Base-by-base conservation (phyloP, 1,140 invertebrate species). In the Trichonephila inaurata region DNA sequence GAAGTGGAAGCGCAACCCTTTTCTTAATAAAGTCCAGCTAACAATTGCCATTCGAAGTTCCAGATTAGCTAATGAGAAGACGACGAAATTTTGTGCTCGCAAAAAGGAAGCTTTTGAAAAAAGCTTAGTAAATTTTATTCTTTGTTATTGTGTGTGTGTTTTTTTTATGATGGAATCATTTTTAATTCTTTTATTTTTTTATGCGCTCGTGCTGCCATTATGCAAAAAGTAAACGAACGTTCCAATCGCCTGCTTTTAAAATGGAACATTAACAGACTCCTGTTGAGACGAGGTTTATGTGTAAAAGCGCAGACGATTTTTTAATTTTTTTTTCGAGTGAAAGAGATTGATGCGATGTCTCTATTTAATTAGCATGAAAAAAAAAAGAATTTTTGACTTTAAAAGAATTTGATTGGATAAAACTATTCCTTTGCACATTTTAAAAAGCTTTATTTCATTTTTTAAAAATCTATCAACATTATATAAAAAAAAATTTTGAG, bases 61-160 rank as follows among this genome's bases (percentile, higher is more conserved):
- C 60, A 88, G 60, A 88, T 88, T 88, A 88, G 86, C 86, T 88
- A 88, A 88, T 62, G 86, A 88, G 86, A 88, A 62, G 72, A 83
- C 51, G 44, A 28, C 28, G 64, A 86, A 64, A 44, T 58, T 40
- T 51, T 51, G 33, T 64, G 60, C 40, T 28, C 33, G 14, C 14
- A 51, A 51, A 77, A 77, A 77, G 44, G 16, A n/a, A 58, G 82
- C 44, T 58, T 83, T 83, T 28, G 24, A 83, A 83, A 83, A 83
- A 83, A 83, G 82, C 40, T 83, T 83, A 83, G n/a, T 19, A 44
- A 60, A 60, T 83, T 51, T 64, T 88, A 28, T 88, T 88, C 18
- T 61, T 87, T 61, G 0, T 62, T 58, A 64, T 88, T 44, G 24
- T 64, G n/a, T 62, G 33, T 33, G 33, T 33, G 33, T n/a, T n/a